These are phyloP conservation scores for Alloplasta piceator DNA, from an alignment of 2,888 invertebrate species.

Conservation along the genomic window DNA sequence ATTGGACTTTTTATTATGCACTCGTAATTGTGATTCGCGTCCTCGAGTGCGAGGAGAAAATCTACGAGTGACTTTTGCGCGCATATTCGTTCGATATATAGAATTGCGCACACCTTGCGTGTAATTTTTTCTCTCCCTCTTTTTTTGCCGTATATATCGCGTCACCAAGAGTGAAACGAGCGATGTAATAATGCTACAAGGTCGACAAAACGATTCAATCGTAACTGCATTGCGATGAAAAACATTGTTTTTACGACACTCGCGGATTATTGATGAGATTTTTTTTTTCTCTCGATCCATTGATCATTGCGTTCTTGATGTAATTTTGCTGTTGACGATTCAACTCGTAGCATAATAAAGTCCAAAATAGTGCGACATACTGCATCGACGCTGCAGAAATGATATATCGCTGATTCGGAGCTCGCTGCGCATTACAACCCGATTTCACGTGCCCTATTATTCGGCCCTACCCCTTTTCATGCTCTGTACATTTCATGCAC, in stretches of 20 bases:
- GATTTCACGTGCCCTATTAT: conserved; percentile 23
- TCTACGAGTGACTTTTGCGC: too few species aligned
- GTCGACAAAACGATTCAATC: conserved; percentile 36
- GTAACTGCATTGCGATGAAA: conserved; percentile 41
- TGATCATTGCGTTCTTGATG: conserved; percentile 23
- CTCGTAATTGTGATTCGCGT: too few species aligned
- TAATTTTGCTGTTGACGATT: too few species aligned
- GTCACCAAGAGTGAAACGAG: too few species aligned
- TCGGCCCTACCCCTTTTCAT: conserved; percentile 1
- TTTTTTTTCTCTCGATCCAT: neutral
- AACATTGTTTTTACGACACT: conserved; percentile 24
- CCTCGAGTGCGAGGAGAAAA: too few species aligned
- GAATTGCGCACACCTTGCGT: too few species aligned
- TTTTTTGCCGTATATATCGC: too few species aligned
- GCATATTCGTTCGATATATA: too few species aligned
- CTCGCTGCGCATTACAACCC: conserved; percentile 32
- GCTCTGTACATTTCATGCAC: neutral
- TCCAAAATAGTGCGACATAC: neutral
- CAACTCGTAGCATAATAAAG: neutral
- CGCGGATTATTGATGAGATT: conserved; percentile 27
- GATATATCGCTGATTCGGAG: conserved; percentile 44
- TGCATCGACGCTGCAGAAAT: too few species aligned
- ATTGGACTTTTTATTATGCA: too few species aligned
- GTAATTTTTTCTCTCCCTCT: too few species aligned
- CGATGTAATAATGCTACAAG: conserved; percentile 1